Base-by-base conservation (phyloP, 2,113 vertebrate genomes). In the Cyprinodon tularosa region DNA sequence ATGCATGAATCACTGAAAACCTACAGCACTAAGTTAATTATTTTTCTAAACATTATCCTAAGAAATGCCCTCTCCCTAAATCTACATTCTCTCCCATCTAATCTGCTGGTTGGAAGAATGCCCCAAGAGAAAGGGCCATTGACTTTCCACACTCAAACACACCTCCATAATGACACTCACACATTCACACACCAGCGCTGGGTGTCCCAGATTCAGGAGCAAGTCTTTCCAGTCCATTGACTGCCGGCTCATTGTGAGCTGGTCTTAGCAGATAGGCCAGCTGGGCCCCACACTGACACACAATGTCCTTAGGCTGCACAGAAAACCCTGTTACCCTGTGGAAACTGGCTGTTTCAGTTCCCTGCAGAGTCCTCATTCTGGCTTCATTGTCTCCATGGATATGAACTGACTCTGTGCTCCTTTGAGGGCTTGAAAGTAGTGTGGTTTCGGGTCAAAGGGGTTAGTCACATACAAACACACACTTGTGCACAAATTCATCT, bases 261-360 rank as follows among this genome's bases (percentile, higher is more conserved):
- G 89, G 91, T 94, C 88, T 90, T 86, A 91, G 87, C 89, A 90
- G 92, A 92, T 89, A 89, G 90, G 84, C 93, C 93, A 93, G 92
- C 92, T 92, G 92, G 91, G 88, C 88, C 86, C 90, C 91, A 88
- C 90, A 82, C 86, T 80, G 92, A 89, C 83, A 89, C 90, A 87
- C 82, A 87, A 91, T 85, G 91, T 90, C 88, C 88, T 78, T 70
- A 29, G 87, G 87, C 91, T 77, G 84, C 83, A 81, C 84, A 80
- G 81, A 87, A 80, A 90, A 77, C 74, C 84, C 73, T 72, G 84
- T 77, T 76, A 76, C 78, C 83, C 65, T 15, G 84, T 68, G 68
- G 86, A 86, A 88, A 88, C 80, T 81, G 87, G 70, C 87, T 84
- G 81, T 84, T 4, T 66, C 81, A 20, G 84, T 81, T 88, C 90